Conservation (phyloP, 1,140 invertebrate genomes). For the Leguminivora glycinivorella region DNA sequence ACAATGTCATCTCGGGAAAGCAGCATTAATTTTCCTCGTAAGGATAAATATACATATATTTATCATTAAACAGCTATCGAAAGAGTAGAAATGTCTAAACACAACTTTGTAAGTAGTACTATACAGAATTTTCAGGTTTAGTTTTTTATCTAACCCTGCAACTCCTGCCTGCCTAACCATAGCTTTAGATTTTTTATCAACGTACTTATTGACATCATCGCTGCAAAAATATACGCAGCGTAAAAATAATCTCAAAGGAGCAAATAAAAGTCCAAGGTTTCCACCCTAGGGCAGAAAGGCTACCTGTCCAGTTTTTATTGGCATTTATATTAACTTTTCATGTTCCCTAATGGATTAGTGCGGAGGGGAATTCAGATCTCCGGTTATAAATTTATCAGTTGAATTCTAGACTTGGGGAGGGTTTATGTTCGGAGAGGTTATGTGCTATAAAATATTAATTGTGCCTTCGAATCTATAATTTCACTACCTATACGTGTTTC, state of each 20-base stretch:
- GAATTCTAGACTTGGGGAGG: constrained; percentile 23
- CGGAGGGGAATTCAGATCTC: constrained; percentile 35
- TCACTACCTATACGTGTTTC: background rate
- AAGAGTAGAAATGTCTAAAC: too few species aligned
- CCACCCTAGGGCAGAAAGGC: constrained; percentile 50
- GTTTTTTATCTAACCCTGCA: too few species aligned
- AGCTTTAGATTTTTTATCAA: background rate
- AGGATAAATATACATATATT: too few species aligned
- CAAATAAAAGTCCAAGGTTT: constrained; percentile 41
- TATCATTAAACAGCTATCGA: too few species aligned
- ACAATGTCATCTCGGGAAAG: too few species aligned
- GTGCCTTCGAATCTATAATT: background rate
- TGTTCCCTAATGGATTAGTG: constrained; percentile 70
- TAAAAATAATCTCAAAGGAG: constrained; percentile 29
- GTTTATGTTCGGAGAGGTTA: constrained; percentile 17
- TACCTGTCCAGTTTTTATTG: constrained; percentile 64
- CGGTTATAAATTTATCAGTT: constrained; percentile 15
- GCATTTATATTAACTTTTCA: constrained; percentile 69
- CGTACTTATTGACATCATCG: background rate
- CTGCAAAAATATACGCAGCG: background rate
- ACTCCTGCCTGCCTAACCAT: background rate
- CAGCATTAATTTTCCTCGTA: too few species aligned
- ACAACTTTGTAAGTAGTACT: too few species aligned
- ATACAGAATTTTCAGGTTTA: too few species aligned
- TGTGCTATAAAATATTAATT: constrained; percentile 19